Conservation (phyloP, 2,888 invertebrate species). For the Therioaphis trifolii region DNA sequence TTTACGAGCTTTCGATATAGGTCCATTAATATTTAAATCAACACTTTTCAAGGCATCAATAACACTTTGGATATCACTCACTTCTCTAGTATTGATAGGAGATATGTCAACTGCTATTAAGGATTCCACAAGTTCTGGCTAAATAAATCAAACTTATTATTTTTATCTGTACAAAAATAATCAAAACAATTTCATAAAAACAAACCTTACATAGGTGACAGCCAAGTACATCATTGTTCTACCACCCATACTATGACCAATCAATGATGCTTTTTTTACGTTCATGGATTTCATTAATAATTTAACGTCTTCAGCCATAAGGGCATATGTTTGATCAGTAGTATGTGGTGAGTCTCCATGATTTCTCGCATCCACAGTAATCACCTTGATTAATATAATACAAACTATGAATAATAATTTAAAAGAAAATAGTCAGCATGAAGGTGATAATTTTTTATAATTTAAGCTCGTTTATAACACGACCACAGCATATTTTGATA, state of each 20-base stretch:
- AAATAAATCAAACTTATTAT: neutral
- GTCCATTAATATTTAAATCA: conserved; percentile 73
- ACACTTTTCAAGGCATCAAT: conserved; percentile 78
- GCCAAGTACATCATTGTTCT: conserved; percentile 88
- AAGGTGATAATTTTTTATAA: no score
- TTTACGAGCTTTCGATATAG: conserved; percentile 79
- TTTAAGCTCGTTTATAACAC: no score
- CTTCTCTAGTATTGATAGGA: conserved; percentile 75
- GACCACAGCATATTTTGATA: no score
- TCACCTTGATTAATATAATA: conserved; percentile 69
- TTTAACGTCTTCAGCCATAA: conserved; percentile 80
- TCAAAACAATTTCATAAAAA: conserved; percentile 40
- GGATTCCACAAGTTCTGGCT: conserved; percentile 71
- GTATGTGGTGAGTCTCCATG: conserved; percentile 94
- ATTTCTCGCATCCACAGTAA: conserved; percentile 89
- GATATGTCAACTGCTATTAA: conserved; percentile 80
- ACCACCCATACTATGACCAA: conserved; percentile 98
- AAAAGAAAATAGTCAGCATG: no score
- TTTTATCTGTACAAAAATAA: neutral
- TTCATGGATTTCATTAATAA: conserved; percentile 74
- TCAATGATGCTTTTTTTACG: conserved; percentile 75
- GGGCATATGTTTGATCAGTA: conserved; percentile 77
- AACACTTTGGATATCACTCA: conserved; percentile 74
- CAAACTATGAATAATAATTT: conserved; percentile 18
- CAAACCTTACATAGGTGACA: conserved; percentile 74